These are phyloP conservation scores for Hipparchia semele DNA, from an alignment of 2,888 invertebrate genomes.

Conservation along the genomic window DNA sequence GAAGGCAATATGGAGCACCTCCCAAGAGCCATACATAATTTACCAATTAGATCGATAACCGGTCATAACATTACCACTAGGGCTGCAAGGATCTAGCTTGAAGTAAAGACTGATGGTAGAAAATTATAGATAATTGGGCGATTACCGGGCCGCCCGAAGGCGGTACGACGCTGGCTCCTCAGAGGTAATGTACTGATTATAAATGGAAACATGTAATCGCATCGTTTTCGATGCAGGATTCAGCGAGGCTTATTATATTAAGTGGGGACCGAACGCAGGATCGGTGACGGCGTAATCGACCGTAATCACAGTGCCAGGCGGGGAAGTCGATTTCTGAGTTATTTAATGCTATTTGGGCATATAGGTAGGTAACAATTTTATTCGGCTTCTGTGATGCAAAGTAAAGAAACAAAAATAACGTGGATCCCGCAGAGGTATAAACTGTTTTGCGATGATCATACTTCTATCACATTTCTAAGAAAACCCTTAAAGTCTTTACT, in stretches of 20 bases:
- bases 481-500: too few species aligned
- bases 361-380: background rate
- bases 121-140: constrained; percentile 81
- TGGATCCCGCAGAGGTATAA: too few species aligned
- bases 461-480: too few species aligned
- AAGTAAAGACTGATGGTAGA: constrained; percentile 78
- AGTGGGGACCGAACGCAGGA: constrained; percentile 75
- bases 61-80: constrained; percentile 62
- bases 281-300: constrained; percentile 78
- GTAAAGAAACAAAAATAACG: background rate
- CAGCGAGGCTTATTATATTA: constrained; percentile 80
- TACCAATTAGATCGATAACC: constrained; percentile 76
- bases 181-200: constrained; percentile 74
- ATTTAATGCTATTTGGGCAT: constrained; percentile 27
- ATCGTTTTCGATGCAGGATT: constrained; percentile 75
- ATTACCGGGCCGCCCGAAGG: constrained; percentile 67
- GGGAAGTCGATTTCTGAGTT: constrained; percentile 34
- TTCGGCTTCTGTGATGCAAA: background rate
- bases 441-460: too few species aligned
- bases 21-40: constrained; percentile 60
- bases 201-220: constrained; percentile 79
- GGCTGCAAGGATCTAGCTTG: constrained; percentile 63
- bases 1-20: constrained; percentile 27
- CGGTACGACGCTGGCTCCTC: constrained; percentile 47
- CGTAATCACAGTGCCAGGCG: constrained; percentile 66